These are phyloP conservation scores for Psix sp. DNA, from an alignment of 1,140 invertebrate species.

Conservation along the genomic window DNA sequence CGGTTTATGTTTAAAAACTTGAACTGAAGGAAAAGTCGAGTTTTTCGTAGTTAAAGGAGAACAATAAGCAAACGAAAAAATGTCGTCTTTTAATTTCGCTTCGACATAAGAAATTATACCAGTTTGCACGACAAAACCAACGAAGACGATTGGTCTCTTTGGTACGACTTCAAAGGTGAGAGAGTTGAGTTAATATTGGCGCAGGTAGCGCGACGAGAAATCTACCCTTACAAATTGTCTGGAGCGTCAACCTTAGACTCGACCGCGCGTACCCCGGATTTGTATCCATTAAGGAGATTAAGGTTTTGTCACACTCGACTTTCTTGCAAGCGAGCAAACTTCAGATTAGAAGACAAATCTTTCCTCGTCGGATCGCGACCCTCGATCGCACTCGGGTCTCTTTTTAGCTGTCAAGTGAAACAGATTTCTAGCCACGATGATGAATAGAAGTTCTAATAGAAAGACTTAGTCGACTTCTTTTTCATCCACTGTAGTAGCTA, in stretches of 20 bases:
- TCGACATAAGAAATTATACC: too few relatives aligned
- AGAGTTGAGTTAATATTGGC: slow-evolving; percentile 48
- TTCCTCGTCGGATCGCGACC: slow-evolving; percentile 20
- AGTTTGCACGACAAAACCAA: slow-evolving; percentile 41
- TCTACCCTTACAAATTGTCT: slow-evolving; percentile 76
- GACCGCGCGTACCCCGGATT: slow-evolving; percentile 67
- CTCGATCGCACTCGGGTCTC: too few relatives aligned
- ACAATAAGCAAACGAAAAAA: too few relatives aligned
- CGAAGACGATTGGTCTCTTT: slow-evolving; percentile 42
- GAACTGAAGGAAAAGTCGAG: too few relatives aligned
- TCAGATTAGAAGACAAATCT: slow-evolving; percentile 62
- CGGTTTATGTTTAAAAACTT: too few relatives aligned
- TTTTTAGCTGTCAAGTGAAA: too few relatives aligned
- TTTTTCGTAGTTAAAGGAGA: too few relatives aligned
- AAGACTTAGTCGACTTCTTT: too few relatives aligned
- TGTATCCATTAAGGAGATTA: slow-evolving; percentile 77
- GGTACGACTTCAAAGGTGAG: slow-evolving; percentile 45
- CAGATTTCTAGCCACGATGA: background rate
- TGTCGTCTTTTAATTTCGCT: too few relatives aligned
- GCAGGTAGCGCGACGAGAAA: slow-evolving; percentile 52
- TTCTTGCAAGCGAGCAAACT: slow-evolving; percentile 57
- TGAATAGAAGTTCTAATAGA: background rate
- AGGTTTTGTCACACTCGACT: slow-evolving; percentile 74
- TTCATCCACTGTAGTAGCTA: too few relatives aligned
- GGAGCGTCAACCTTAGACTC: slow-evolving; percentile 58